Percentiles rank a stretch among this genome's conserved stretches.
These are phyloP conservation scores for Rhinopomastus cyanomelas DNA, from an alignment of 2,113 vertebrate genomes.

Conservation along the genomic window DNA sequence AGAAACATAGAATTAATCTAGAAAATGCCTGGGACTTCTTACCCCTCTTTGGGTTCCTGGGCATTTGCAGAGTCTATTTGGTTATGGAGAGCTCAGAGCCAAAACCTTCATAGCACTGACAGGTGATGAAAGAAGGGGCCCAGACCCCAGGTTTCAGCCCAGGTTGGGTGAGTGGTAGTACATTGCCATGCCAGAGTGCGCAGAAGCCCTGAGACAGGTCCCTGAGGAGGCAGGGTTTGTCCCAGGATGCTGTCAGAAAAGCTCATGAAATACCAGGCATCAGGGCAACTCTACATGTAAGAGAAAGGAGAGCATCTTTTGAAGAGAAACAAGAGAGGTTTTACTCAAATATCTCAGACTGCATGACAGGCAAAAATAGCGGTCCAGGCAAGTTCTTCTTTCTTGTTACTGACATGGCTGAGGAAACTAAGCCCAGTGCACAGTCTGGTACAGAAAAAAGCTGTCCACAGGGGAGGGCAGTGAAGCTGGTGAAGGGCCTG, in stretches of 20 bases:
- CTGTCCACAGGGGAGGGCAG: background rate
- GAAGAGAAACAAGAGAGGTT: background rate
- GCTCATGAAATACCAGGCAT: background rate
- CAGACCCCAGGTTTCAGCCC: rapidly evolving
- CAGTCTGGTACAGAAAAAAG: background rate
- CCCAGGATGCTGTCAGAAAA: rapidly evolving
- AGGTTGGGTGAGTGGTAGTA: background rate
- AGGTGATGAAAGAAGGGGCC: rapidly evolving
- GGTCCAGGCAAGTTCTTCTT: background rate
- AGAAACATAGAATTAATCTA: background rate
- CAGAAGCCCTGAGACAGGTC: background rate
- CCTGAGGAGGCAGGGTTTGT: background rate
- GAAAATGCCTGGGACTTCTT: background rate
- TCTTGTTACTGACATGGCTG: background rate
- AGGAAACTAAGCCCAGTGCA: background rate
- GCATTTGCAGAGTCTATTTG: background rate
- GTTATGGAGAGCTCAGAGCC: background rate
- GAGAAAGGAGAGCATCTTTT: background rate
- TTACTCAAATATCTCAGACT: background rate
- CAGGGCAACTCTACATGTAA: background rate
- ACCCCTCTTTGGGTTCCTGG: background rate
- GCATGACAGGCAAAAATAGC: background rate
- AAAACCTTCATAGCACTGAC: rapidly evolving
- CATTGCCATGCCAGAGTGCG: rapidly evolving
- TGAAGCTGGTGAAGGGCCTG: too few species aligned